Base-by-base conservation (phyloP, 2,113 vertebrate genomes). In the Furnarius figulus region DNA sequence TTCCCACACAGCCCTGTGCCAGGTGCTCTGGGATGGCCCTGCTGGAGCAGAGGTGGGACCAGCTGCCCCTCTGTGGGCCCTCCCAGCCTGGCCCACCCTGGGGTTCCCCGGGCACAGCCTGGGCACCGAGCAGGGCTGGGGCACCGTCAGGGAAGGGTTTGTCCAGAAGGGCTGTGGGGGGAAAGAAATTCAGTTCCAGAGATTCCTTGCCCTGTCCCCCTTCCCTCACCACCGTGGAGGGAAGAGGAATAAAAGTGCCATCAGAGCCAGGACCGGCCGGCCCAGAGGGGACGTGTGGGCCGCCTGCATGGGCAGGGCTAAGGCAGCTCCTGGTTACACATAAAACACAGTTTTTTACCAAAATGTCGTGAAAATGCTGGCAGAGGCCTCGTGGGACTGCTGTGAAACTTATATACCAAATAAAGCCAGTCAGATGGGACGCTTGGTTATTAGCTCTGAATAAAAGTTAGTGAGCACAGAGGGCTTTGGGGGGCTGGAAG, bases 341-440 rank as follows among this genome's bases (percentile, higher is more conserved):
- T 4, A 12, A 70, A 31, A 24, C 49, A 39, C 0, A 0, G 15
- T 63, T 75, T 62, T 35, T 42, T 46, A 62, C 8, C 5, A 44
- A 44, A 44, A 17, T 17, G 8, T 23, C 49, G 5, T 4, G 22
- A n/a, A 37, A 61, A 68, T 23, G 61, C 37, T 35, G 22, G 28
- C 31, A 21, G n/a, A 72, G 40, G 52, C 65, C 59, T 20, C 7
- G 39, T 2, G 23, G 73, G n/a, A 47, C 22, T 14, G 75, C 58
- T 10, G 21, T 0, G 1, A 33, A 73, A 44, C 67, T 83, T 47
- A 2, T 0, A 55, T 10, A 8, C 33, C 35, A 1, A 8, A 20
- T 56, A 12, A 31, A 74, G n/a, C n/a, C n/a, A n/a, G n/a, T n/a
- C n/a, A n/a, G n/a, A n/a, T n/a, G n/a, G 10, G 6, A 47, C 11